Percentiles rank a stretch among this genome's conserved stretches.
phyloP scores from a whole-genome alignment of 2,113 vertebrate species.

The Cacatua alba region DNA sequence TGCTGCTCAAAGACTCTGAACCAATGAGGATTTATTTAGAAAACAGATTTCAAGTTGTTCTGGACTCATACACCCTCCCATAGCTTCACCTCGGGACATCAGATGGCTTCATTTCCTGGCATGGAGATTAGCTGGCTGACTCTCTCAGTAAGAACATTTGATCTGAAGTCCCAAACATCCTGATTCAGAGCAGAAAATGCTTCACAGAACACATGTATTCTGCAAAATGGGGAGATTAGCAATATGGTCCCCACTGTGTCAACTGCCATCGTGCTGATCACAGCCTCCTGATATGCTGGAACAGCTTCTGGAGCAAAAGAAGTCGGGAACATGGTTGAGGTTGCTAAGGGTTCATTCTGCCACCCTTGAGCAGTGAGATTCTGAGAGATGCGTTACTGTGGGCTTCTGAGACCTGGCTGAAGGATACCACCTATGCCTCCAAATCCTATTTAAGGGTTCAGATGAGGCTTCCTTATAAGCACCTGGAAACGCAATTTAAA shows the following conservation, averaged over 20 bases:
- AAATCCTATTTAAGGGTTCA: not conserved
- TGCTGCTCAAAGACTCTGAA: not conserved
- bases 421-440: not conserved
- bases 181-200: conserved; percentile 60
- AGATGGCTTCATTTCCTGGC: conserved; percentile 69
- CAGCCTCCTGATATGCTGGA: not conserved
- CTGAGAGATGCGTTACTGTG: not conserved
- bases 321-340: not conserved
- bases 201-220: conserved; percentile 40
- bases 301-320: not conserved
- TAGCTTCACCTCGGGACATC: conserved; percentile 63
- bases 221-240: conserved; percentile 21
- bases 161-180: conserved; percentile 63
- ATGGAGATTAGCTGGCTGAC: conserved; percentile 55
- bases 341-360: not conserved
- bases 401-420: not conserved
- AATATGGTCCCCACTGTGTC: conserved; percentile 45
- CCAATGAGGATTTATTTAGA: conserved; percentile 40
- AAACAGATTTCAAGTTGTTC: conserved; percentile 53
- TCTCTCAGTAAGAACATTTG: conserved; percentile 58
- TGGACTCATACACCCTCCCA: conserved; percentile 32
- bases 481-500: not conserved
- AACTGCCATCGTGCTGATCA: not conserved
- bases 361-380: not conserved
- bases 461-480: not conserved